Base-by-base conservation (phyloP, 2,797 vertebrate species). In the Danio albolineatus region DNA sequence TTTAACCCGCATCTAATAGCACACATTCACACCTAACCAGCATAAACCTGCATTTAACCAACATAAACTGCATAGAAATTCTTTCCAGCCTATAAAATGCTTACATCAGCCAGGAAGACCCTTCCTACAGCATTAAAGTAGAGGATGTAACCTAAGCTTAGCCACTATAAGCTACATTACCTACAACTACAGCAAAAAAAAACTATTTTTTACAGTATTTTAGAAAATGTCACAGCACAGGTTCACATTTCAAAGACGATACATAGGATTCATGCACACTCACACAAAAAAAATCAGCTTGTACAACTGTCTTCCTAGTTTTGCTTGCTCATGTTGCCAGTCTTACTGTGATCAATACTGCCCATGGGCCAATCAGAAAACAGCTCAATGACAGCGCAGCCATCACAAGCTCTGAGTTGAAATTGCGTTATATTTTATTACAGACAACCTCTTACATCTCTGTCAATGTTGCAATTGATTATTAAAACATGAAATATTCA, bases 401-500 rank as follows among this genome's bases (percentile, higher is more conserved):
- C 54, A 82, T 72, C 12, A n/a, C 46, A 76, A 54, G 41, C 61
- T 62, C 67, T 51, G 16, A 76, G 54, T 72, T 79, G 67, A 67
- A 79, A 79, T 67, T 79, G 21, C 54, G 28, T 72, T 73, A 44
- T 73, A 54, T 79, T 74, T 84, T 79, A 72, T 76, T 67, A 80
- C 66, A 12, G 59, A 56, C 57, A 74, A 19, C 43, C 70, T 66
- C 60, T 82, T 70, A 73, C 73, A 70, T 82, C 80, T 79, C 66
- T 69, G 66, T 79, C 76, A 79, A 73, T 65, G 61, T 69, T 70
- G 67, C 69, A 62, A 82, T 82, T 75, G 80, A 84, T 84, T 67
- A 73, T 38, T 73, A 71, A 72, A 73, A 67, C 73, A 84, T 84
- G 49, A 84, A 84, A 82, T 84, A 84, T 84, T 82, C 67, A 82